phyloP scores from a whole-genome alignment of 2,888 invertebrate species.

The Diplolepis rosae region DNA sequence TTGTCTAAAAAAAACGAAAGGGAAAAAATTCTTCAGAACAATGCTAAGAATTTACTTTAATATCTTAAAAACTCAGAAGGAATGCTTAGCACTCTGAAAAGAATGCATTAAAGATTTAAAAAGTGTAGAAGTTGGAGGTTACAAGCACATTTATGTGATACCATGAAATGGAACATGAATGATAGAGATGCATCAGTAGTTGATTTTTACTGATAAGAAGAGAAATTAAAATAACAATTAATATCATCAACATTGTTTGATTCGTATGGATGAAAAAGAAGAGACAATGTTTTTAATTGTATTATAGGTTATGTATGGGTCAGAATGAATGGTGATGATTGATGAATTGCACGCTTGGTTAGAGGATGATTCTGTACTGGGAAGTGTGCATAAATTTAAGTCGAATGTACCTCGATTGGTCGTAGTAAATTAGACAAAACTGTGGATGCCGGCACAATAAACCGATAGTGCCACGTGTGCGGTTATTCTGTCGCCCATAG shows the following conservation, averaged over 20 bases:
- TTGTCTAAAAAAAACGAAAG: conserved; percentile 72
- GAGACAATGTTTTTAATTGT: no score
- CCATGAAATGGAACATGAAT: neutral
- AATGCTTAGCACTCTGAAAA: neutral
- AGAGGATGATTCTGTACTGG: conserved; percentile 20
- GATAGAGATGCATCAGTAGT: no score
- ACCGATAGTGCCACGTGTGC: conserved; percentile 52
- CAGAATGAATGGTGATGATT: neutral
- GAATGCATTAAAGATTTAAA: neutral
- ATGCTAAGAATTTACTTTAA: neutral
- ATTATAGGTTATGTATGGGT: no score
- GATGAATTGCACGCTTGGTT: conserved; percentile 17
- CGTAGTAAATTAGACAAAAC: conserved; percentile 49
- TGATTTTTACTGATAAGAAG: no score
- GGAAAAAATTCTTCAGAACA: neutral
- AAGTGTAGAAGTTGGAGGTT: neutral
- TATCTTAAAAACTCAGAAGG: neutral
- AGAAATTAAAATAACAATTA: no score
- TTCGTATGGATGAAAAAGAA: no score
- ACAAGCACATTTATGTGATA: neutral
- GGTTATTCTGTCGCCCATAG: conserved; percentile 16
- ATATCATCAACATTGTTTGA: no score
- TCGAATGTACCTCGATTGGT: conserved; percentile 32
- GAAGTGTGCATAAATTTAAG: conserved; percentile 31
- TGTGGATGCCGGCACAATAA: conserved; percentile 51